Evolutionary conservation across 2,888 invertebrate genomes (phyloP).

Genomic region (Blera fallax): DNA sequence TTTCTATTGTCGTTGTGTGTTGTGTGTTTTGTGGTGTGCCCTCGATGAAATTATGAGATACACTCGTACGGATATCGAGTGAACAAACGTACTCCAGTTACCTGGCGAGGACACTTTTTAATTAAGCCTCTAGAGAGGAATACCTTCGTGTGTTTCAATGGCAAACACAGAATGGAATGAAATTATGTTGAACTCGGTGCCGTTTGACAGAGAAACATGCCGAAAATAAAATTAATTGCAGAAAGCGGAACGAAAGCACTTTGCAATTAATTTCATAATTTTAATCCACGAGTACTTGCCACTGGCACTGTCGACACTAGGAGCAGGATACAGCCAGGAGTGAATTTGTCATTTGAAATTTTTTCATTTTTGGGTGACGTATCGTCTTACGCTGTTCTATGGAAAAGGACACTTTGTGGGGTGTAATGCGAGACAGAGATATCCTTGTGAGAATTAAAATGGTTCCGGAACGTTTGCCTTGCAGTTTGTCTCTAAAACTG

Average conservation of each 20-base stretch:
- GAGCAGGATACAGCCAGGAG: neutral
- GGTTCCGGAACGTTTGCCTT: neutral
- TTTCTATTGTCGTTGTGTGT: constrained; percentile 56
- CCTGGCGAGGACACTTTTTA: constrained; percentile 60
- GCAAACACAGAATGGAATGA: constrained; percentile 22
- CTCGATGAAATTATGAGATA: constrained; percentile 58
- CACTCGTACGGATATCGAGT: too few species aligned
- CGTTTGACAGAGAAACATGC: neutral
- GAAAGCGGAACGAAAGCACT: constrained; percentile 66
- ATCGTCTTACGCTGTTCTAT: neutral
- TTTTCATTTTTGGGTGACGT: constrained; percentile 7
- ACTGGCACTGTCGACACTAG: neutral
- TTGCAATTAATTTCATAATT: constrained; percentile 70
- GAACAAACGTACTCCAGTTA: constrained; percentile 46
- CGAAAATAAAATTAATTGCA: constrained; percentile 70
- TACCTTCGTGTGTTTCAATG: neutral
- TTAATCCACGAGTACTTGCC: constrained; percentile 48
- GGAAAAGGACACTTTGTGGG: neutral
- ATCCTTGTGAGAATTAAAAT: neutral
- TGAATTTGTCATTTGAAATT: constrained; percentile 36
- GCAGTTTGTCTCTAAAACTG: neutral
- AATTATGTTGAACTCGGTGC: constrained; percentile 24
- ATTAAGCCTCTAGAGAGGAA: constrained; percentile 69
- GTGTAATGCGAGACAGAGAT: neutral
- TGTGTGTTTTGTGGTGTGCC: constrained; percentile 52